phyloP scores from a whole-genome alignment of 2,113 vertebrate species.

The Bujurquina vittata region DNA sequence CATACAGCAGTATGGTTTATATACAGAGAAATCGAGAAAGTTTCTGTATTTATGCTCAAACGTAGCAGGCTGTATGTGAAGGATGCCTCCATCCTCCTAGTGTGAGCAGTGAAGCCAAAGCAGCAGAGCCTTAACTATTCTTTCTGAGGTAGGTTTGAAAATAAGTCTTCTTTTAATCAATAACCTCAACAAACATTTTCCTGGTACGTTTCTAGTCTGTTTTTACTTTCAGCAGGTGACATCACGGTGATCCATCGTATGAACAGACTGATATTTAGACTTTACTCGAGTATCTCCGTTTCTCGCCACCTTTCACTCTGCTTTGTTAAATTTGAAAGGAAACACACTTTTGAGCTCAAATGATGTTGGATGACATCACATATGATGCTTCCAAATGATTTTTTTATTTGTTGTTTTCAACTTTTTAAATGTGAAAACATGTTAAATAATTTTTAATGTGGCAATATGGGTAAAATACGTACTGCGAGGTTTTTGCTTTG shows the following conservation, averaged over 20 bases:
- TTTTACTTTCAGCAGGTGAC: neutral
- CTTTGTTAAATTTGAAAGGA: no score
- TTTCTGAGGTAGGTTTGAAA: neutral
- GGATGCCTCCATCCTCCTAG: neutral
- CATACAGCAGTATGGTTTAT: neutral
- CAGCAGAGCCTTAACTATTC: neutral
- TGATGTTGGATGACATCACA: no score
- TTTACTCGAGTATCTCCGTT: no score
- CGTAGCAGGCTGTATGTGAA: neutral
- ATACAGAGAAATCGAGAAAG: neutral
- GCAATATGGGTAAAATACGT: neutral
- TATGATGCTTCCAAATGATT: no score
- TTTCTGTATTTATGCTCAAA: fast-evolving
- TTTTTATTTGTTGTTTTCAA: no score
- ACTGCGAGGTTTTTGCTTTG: neutral
- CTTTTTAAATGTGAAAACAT: no score
- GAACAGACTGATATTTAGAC: no score
- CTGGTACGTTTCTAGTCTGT: neutral
- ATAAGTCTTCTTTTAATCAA: neutral
- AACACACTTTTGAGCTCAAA: no score
- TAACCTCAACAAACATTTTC: neutral
- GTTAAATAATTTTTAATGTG: no score
- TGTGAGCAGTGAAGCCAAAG: neutral
- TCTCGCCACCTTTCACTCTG: no score
- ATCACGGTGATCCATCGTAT: no score